A percentile compares a stretch with the other conserved stretches of the same genome.
Conservation (phyloP, 1,140 invertebrate genomes). For the Anoplolepis gracilipes region DNA sequence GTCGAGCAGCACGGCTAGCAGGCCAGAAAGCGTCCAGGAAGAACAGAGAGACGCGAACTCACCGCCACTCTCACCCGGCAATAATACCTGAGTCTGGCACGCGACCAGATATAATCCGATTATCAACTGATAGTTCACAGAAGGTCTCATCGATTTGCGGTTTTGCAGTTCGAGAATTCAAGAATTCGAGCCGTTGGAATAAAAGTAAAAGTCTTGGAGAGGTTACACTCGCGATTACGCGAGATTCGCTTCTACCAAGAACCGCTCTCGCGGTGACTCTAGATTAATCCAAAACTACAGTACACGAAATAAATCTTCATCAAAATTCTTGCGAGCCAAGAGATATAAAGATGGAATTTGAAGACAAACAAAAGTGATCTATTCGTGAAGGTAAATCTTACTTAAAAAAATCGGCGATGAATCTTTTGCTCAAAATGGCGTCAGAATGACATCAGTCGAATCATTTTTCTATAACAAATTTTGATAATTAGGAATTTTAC, state of each 20-base stretch:
- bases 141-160: background rate
- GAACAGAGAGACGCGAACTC: constrained; percentile 81
- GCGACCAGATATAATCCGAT: constrained; percentile 1
- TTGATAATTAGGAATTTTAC: constrained; percentile 16
- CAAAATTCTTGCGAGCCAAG: background rate
- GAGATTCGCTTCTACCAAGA: constrained; percentile 1
- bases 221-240: background rate
- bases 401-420: constrained; percentile 3
- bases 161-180: background rate
- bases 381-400: constrained; percentile 24
- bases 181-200: background rate
- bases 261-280: background rate
- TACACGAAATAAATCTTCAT: background rate
- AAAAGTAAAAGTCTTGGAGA: background rate
- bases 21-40: constrained; percentile 83
- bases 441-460: constrained; percentile 3
- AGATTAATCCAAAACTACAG: constrained; percentile 13
- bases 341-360: background rate
- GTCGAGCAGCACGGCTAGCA: constrained; percentile 86
- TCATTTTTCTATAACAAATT: constrained; percentile 37
- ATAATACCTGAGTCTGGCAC: constrained; percentile 81
- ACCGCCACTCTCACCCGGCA: constrained; percentile 82
- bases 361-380: constrained; percentile 22
- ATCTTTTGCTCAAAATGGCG: constrained; percentile 31
- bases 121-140: constrained; percentile 14